Percentiles rank a stretch among this genome's conserved stretches.
These are phyloP conservation scores for Rotaria socialis DNA, from an alignment of 2,888 invertebrate species.

Conservation along the genomic window DNA sequence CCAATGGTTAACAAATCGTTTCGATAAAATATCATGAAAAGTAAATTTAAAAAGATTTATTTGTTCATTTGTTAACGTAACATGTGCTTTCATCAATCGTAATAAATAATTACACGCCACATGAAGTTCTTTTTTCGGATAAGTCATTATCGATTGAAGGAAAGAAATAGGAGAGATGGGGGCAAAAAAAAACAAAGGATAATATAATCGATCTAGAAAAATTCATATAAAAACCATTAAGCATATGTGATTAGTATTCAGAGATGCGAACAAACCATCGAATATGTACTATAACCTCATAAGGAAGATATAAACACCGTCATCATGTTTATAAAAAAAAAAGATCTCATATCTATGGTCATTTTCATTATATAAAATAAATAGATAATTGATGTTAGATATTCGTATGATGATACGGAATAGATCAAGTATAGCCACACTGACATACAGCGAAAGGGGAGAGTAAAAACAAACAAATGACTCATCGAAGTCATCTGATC, in stretches of 20 bases:
- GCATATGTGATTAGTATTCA: too few species aligned
- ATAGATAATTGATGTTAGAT: too few species aligned
- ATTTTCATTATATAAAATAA: too few species aligned
- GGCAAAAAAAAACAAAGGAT: background rate
- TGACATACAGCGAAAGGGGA: too few species aligned
- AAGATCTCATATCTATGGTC: too few species aligned
- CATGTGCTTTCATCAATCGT: background rate
- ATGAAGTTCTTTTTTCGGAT: constrained; percentile 16
- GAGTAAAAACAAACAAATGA: background rate
- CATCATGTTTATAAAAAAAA: too few species aligned
- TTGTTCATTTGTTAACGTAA: background rate
- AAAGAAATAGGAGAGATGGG: background rate
- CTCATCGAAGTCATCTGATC: background rate
- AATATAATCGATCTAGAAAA: background rate
- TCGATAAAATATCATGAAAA: constrained; percentile 24
- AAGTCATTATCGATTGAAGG: background rate
- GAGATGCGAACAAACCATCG: too few species aligned
- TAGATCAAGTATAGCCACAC: too few species aligned
- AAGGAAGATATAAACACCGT: too few species aligned
- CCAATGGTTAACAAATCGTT: background rate
- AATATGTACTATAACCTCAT: too few species aligned
- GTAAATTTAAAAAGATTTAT: background rate
- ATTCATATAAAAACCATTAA: background rate
- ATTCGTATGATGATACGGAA: too few species aligned
- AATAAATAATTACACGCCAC: constrained; percentile 5